Base-by-base conservation (phyloP, 2,888 invertebrate species). In the Patella depressa region DNA sequence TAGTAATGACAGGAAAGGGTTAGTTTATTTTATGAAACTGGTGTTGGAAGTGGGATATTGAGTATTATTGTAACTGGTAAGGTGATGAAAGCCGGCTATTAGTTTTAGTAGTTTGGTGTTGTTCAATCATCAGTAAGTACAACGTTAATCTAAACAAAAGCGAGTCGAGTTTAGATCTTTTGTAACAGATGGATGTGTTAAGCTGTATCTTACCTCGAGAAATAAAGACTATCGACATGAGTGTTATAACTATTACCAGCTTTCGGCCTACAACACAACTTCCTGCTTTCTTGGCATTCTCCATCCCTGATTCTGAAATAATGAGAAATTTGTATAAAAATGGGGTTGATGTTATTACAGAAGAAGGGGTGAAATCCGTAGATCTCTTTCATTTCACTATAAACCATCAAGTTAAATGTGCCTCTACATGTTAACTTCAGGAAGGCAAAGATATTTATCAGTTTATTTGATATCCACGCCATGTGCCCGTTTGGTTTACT, bases 301-400 rank as follows among this genome's bases (percentile, higher is more conserved):
- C 65, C 65, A 65, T 65, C 11, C 65, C 24, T 65, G 65, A 65
- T 65, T 65, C 65, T 65, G 65, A 65, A 65, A 65, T 65, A 65
- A 65, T 24, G 65, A 65, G 65, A 65, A 65, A 65, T 65, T 65
- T 24, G 45, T 45, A 45, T 45, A 45, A 45, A 45, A 45, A 45
- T 45, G 45, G 45, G 45, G 45, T 45, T 45, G 45, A 45, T 45
- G 45, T 45, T 45, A 45, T 45, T 45, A 45, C 45, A 45, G 45
- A 45, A 45, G 45, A 45, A 45, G 45, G 9, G 45, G 45, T 9
- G 45, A 45, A 45, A 45, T 45, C 45, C 45, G 45, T 45, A 9
- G 45, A 45, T 45, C 45, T 45, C 45, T 45, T 45, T 45, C 45
- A 45, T 45, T 45, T 45, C 45, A 1, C 7, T 45, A 45, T 45